Percentiles rank a stretch among this genome's conserved stretches.
Conservation (phyloP, 2,888 invertebrate genomes). For the Thymelicus sylvestris region DNA sequence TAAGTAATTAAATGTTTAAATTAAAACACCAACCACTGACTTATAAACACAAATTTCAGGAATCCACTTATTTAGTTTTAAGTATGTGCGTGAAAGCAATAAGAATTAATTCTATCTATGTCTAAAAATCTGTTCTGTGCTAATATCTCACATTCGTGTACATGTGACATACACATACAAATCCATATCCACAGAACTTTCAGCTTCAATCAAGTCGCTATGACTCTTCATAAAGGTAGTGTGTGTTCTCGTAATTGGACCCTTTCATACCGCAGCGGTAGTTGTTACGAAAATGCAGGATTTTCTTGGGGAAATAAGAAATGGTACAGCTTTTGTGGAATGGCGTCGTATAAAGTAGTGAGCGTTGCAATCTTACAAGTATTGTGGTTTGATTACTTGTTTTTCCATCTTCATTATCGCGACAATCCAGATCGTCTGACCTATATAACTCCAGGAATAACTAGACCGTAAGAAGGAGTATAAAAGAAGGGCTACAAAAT, state of each 20-base stretch:
- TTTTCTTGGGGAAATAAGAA: slow-evolving; percentile 29
- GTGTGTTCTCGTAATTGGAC: slow-evolving; percentile 24
- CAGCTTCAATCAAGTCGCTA: slow-evolving; percentile 12
- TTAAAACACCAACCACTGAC: too few relatives aligned
- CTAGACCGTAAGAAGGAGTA: too few relatives aligned
- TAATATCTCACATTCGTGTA: too few relatives aligned
- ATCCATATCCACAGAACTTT: neutral
- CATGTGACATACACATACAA: neutral
- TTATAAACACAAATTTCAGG: too few relatives aligned
- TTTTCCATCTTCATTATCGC: neutral
- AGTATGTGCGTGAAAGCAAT: neutral
- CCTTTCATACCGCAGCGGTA: slow-evolving; percentile 26
- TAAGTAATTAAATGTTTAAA: too few relatives aligned
- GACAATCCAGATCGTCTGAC: too few relatives aligned
- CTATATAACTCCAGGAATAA: too few relatives aligned
- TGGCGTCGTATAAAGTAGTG: neutral
- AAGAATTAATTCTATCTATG: too few relatives aligned
- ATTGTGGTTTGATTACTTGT: neutral
- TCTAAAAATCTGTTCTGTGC: too few relatives aligned
- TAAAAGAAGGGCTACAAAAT: too few relatives aligned
- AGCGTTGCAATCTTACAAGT: neutral
- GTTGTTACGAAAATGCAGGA: slow-evolving; percentile 32
- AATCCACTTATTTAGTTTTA: neutral
- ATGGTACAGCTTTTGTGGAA: slow-evolving; percentile 3
- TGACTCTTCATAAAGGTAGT: slow-evolving; percentile 21